Evolutionary conservation across 2,113 vertebrate genomes (phyloP).

Genomic region (Plecotus auritus): DNA sequence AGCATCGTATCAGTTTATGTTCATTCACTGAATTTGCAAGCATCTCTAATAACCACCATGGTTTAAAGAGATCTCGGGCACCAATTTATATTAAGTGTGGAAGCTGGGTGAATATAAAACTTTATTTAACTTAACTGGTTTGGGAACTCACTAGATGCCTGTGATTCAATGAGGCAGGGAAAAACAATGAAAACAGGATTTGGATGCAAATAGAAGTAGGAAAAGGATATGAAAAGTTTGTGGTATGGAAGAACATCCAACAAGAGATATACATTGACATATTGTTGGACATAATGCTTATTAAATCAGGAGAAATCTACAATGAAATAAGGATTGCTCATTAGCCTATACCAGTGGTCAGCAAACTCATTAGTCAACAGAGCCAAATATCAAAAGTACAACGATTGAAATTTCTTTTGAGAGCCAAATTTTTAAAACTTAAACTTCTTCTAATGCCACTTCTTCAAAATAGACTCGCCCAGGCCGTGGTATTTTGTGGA

Average conservation of each 20-base stretch:
- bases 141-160: not conserved
- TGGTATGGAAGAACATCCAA: not conserved
- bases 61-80: not conserved
- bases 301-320: not conserved
- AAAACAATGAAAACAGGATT: not conserved
- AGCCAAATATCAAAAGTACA: too few species aligned
- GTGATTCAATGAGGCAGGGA: not conserved
- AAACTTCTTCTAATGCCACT: too few species aligned
- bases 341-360: not conserved
- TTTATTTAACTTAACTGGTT: not conserved
- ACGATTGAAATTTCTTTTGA: too few species aligned
- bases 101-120: not conserved
- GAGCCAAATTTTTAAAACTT: too few species aligned
- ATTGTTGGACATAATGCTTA: not conserved
- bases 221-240: not conserved
- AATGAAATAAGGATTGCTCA: not conserved
- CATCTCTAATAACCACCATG: not conserved
- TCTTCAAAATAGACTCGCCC: too few species aligned
- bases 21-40: not conserved
- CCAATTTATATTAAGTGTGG: not conserved
- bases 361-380: too few species aligned
- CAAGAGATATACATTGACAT: not conserved
- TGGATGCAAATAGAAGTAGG: not conserved
- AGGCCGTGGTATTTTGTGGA: too few species aligned
- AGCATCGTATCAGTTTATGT: not conserved